Conservation (phyloP, 2,113 vertebrate genomes). For the Triplophysa tibetana region DNA sequence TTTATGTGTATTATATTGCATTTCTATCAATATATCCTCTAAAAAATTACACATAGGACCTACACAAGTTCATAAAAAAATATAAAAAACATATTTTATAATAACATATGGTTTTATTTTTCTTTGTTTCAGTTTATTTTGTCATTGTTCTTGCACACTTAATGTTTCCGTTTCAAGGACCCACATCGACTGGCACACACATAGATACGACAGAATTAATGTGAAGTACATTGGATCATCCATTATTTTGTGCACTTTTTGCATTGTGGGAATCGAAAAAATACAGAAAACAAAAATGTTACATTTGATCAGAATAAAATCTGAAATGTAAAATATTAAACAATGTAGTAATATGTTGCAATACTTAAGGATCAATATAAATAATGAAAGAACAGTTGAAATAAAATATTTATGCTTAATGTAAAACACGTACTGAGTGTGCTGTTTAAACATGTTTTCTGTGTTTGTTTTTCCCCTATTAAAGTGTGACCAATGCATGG, state of each 20-base stretch:
- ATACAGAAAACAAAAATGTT: not conserved
- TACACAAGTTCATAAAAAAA: no score
- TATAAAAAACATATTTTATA: slow-evolving; percentile 49
- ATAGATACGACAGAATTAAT: slow-evolving; percentile 71
- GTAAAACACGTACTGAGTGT: slow-evolving; percentile 65
- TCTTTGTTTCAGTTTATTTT: slow-evolving; percentile 63
- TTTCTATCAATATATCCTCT: no score
- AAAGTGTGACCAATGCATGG: slow-evolving; percentile 63
- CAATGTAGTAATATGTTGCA: slow-evolving; percentile 62
- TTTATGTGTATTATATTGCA: no score
- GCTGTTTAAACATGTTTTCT: slow-evolving; percentile 55
- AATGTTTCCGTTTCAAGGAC: slow-evolving; percentile 46
- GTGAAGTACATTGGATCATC: slow-evolving; percentile 68
- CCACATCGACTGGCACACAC: slow-evolving; percentile 68
- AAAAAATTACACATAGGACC: no score
- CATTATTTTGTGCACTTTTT: slow-evolving; percentile 53
- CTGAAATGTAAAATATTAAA: slow-evolving; percentile 61
- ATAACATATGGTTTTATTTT: slow-evolving; percentile 74
- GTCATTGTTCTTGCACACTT: slow-evolving; percentile 65
- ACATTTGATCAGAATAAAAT: slow-evolving; percentile 45
- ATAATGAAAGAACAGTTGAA: slow-evolving; percentile 58
- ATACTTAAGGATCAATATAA: slow-evolving; percentile 63
- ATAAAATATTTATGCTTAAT: slow-evolving; percentile 51
- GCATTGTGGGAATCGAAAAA: slow-evolving; percentile 37
- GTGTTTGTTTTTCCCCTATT: slow-evolving; percentile 29